phyloP scores from a whole-genome alignment of 23 tunicate genomes.

The Halocynthia roretzi region DNA sequence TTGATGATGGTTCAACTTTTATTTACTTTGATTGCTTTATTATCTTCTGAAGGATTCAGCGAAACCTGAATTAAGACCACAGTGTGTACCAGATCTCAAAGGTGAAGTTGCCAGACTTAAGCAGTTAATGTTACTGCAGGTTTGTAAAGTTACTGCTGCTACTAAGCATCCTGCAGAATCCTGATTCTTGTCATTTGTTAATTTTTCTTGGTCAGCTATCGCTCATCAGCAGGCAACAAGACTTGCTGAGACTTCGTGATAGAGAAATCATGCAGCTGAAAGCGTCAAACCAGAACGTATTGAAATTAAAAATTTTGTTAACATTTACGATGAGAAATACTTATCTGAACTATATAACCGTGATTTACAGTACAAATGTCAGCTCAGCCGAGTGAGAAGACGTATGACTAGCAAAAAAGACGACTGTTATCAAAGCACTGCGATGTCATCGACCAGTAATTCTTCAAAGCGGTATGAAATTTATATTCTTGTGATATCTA shows the following conservation, averaged over 20 bases:
- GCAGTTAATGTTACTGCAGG: slow-evolving; percentile 47
- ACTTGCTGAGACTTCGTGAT: slow-evolving; percentile 61
- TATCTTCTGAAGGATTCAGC: too few species aligned
- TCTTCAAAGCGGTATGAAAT: neutral
- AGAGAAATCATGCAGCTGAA: slow-evolving; percentile 72
- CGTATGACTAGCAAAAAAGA: slow-evolving; percentile 29
- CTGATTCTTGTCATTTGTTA: neutral
- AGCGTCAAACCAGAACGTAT: slow-evolving; percentile 31
- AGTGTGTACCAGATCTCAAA: neutral
- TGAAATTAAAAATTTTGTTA: neutral
- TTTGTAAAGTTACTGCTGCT: neutral
- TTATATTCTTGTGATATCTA: neutral
- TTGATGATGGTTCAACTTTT: too few species aligned
- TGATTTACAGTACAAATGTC: slow-evolving; percentile 29
- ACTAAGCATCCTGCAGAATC: neutral
- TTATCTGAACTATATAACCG: neutral
- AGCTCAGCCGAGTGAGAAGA: slow-evolving; percentile 52
- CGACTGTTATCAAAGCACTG: neutral
- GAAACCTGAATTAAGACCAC: neutral
- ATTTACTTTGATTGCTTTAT: too few species aligned
- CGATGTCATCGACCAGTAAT: too few species aligned
- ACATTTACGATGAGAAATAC: neutral
- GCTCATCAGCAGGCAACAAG: slow-evolving; percentile 79
- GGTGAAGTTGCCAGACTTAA: slow-evolving; percentile 35
- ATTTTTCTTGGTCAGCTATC: slow-evolving; percentile 25